Conservation (phyloP, 1,140 invertebrate genomes). For the Sycophaga agraensis region DNA sequence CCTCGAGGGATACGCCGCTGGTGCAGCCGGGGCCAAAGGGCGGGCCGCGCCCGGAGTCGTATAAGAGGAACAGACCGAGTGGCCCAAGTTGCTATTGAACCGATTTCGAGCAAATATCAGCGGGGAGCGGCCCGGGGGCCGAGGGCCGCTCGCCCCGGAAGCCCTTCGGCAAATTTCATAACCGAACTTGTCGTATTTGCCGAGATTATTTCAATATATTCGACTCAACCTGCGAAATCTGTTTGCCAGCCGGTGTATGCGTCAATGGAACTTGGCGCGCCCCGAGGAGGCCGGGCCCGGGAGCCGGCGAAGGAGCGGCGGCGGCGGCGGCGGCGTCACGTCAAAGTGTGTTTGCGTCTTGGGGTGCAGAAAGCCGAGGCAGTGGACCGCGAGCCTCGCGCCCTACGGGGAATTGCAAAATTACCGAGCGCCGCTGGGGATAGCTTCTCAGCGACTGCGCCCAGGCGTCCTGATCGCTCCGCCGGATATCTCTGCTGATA, state of each 20-base stretch:
- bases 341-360: constrained; percentile 14
- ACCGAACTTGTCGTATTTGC: constrained; percentile 61
- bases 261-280: constrained; percentile 59
- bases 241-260: constrained; percentile 59
- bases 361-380: background rate
- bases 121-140: constrained; percentile 3
- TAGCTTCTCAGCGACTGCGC: too few relatives aligned
- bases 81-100: constrained; percentile 60
- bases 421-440: background rate
- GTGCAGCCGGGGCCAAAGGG: background rate
- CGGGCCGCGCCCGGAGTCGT: constrained; percentile 38
- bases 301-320: background rate
- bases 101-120: constrained; percentile 60
- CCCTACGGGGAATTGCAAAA: background rate
- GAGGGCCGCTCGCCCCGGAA: constrained; percentile 45
- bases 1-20: background rate
- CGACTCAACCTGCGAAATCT: constrained; percentile 58
- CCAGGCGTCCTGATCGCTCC: too few relatives aligned
- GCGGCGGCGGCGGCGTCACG: background rate
- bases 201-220: constrained; percentile 62
- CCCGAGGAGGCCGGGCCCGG: background rate
- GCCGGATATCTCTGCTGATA: too few relatives aligned
- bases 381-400: too few relatives aligned
- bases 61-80: constrained; percentile 57
- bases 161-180: constrained; percentile 61